Evolutionary conservation across 2,888 invertebrate species (phyloP).

Genomic region (Meteorus cinctellus): DNA sequence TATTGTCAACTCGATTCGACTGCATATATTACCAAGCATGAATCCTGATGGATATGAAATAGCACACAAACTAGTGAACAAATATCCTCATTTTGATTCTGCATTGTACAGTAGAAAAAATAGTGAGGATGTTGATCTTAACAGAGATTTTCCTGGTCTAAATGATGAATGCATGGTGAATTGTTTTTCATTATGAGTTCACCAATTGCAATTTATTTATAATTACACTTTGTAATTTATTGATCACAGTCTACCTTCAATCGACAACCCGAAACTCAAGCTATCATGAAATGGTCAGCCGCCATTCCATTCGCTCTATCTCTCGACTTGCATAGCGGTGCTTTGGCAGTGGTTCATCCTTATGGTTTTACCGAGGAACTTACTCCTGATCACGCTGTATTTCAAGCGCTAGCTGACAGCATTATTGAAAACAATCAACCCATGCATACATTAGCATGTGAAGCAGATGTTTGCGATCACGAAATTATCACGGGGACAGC

Average conservation of each 20-base stretch:
- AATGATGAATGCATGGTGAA: conserved; percentile 79
- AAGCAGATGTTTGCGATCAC: no score
- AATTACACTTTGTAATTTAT: background rate
- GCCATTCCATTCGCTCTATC: conserved; percentile 92
- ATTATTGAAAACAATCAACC: no score
- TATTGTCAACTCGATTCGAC: conserved; percentile 87
- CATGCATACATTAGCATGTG: no score
- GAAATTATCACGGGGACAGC: no score
- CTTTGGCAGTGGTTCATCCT: conserved; percentile 88
- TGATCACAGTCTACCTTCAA: conserved; percentile 76
- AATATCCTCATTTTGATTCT: conserved; percentile 76
- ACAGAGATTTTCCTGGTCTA: conserved; percentile 95
- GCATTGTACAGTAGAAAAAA: conserved; percentile 84
- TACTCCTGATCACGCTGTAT: no score
- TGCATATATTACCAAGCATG: conserved; percentile 97
- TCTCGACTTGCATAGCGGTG: conserved; percentile 95
- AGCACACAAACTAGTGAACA: conserved; percentile 78
- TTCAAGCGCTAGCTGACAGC: no score
- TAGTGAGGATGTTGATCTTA: conserved; percentile 87
- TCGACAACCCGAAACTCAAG: conserved; percentile 88
- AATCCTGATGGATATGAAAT: conserved; percentile 93
- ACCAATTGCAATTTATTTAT: background rate
- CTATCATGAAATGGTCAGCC: conserved; percentile 92
- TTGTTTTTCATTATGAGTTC: conserved; percentile 13
- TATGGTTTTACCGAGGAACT: no score